Base-by-base conservation (phyloP, 37 sponge, comb jelly and placozoan genomes). In the Halisarca cf. caerulea region DNA sequence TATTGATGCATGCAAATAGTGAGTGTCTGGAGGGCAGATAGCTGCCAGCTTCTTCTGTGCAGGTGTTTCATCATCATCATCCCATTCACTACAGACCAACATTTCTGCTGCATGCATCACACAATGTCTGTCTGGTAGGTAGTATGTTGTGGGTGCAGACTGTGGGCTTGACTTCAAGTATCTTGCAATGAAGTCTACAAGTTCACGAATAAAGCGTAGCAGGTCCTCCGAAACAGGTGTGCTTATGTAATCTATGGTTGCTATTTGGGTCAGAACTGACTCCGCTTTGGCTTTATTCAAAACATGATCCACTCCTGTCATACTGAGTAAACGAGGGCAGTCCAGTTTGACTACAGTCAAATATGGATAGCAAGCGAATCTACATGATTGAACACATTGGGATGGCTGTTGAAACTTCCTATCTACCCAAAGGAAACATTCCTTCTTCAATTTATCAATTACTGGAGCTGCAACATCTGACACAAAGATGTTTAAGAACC, bases 111-210 rank as follows among this genome's bases (percentile, higher is more conserved):
- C 83, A 4, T 84, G 54, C 86, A 90, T 86, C 20, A 90, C 35
- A 0, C 74, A 40, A 27, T 78, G 7, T 58, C 83, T 80, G 86
- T 90, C 83, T 42, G 87, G 87, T 3, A 88, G 83, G 43, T 66
- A 88, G 2, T 83, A 68, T 0, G 15, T n/a, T n/a, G n/a, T n/a
- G n/a, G n/a, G n/a, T n/a, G n/a, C n/a, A n/a, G n/a, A n/a, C n/a
- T n/a, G n/a, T n/a, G n/a, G n/a, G n/a, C n/a, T n/a, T n/a, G n/a
- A n/a, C n/a, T n/a, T n/a, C n/a, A n/a, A n/a, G n/a, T n/a, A n/a
- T n/a, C n/a, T n/a, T n/a, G n/a, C n/a, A n/a, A n/a, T n/a, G n/a
- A n/a, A n/a, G n/a, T n/a, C 30, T 28, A 68, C 69, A 8, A 68
- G 69, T 27, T 28, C 69, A 30, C 69, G 69, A 3, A 28, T 30